Evolutionary conservation across 2,888 invertebrate species (phyloP).

Genomic region (Poecilus cupreus): DNA sequence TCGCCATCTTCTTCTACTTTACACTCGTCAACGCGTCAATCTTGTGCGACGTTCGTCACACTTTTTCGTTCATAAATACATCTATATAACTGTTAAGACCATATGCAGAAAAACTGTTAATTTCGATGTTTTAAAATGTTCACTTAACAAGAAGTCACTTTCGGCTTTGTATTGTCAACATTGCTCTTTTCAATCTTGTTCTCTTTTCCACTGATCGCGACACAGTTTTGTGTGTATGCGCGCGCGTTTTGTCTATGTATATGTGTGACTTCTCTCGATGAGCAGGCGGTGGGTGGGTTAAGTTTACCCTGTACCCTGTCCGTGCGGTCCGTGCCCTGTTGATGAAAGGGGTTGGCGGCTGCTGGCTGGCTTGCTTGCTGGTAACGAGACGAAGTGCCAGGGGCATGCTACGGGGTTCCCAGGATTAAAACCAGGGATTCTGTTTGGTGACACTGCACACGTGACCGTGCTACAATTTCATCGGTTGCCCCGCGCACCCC

Average conservation of each 20-base stretch:
- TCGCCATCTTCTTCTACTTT: slow-evolving; percentile 31
- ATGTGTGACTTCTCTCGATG: slow-evolving; percentile 29
- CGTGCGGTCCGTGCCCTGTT: neutral
- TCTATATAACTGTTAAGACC: neutral
- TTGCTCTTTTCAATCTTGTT: neutral
- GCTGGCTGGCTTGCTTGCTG: neutral
- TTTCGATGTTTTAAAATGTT: neutral
- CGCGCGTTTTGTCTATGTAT: neutral
- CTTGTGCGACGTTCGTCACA: too few relatives aligned
- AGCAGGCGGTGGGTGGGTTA: slow-evolving; percentile 17
- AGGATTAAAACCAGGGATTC: slow-evolving; percentile 56
- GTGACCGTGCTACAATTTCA: slow-evolving; percentile 14
- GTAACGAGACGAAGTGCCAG: neutral
- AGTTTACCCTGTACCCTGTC: neutral
- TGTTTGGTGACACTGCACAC: slow-evolving; percentile 51
- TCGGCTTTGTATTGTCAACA: neutral
- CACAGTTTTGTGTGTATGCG: neutral
- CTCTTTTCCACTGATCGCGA: neutral
- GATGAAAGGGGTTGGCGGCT: neutral
- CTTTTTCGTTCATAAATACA: too few relatives aligned
- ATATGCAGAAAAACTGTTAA: slow-evolving; percentile 1
- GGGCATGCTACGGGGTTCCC: slow-evolving; percentile 27
- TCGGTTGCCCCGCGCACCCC: neutral
- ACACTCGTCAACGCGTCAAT: neutral
- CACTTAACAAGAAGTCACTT: neutral